Evolutionary conservation across 2,888 invertebrate species (phyloP).

Genomic region (Tanytarsus gracilentus): DNA sequence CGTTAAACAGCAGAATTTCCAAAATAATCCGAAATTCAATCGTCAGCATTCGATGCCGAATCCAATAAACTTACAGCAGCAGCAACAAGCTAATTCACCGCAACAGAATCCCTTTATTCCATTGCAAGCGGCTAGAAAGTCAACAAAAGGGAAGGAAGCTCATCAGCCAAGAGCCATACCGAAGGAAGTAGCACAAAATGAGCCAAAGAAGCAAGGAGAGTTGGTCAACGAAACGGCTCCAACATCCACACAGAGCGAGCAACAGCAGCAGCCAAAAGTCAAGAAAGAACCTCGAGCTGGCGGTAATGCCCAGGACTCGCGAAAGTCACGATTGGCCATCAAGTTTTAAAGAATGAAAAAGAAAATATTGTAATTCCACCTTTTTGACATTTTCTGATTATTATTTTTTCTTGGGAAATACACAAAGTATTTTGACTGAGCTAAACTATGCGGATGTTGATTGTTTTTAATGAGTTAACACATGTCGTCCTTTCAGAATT

Average conservation of each 20-base stretch:
- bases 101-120: conserved; percentile 45
- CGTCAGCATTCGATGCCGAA: conserved; percentile 29
- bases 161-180: neutral
- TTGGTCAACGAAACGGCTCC: neutral
- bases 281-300: neutral
- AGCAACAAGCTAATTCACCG: conserved; percentile 30
- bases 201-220: neutral
- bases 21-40: neutral
- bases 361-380: no score
- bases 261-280: neutral
- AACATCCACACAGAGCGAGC: neutral
- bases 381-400: no score
- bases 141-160: neutral
- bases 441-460: neutral
- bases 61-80: conserved; percentile 26
- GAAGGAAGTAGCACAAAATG: neutral
- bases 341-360: conserved; percentile 2
- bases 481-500: conserved; percentile 62
- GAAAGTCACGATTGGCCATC: conserved; percentile 13
- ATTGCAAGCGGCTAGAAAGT: conserved; percentile 47
- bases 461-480: conserved; percentile 54
- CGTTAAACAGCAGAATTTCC: neutral
- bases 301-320: neutral
- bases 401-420: neutral
- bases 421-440: no score